These are phyloP conservation scores for Clamator glandarius DNA, from an alignment of 2,797 vertebrate genomes.

Conservation along the genomic window DNA sequence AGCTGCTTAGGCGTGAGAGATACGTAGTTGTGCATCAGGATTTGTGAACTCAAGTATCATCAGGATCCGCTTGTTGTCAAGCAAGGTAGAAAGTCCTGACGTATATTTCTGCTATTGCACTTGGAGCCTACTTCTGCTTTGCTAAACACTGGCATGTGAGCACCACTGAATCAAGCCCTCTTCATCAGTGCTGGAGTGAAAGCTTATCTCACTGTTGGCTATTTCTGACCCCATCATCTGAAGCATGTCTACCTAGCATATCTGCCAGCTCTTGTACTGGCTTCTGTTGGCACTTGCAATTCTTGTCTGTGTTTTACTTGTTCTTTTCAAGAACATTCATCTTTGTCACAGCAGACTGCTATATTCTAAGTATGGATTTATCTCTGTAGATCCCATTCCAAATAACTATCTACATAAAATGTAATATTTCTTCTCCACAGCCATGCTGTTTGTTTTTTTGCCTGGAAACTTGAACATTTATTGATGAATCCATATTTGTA, in stretches of 20 bases:
- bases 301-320: slow-evolving; percentile 33
- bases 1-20: background rate
- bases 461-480: slow-evolving; percentile 66
- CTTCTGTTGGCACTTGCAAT: background rate
- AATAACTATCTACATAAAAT: slow-evolving; percentile 69
- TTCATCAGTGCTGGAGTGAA: background rate
- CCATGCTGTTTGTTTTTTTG: slow-evolving; percentile 13
- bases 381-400: slow-evolving; percentile 60
- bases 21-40: background rate
- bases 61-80: background rate
- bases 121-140: background rate
- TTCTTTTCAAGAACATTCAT: slow-evolving; percentile 57
- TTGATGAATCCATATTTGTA: slow-evolving; percentile 70
- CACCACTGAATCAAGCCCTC: background rate
- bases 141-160: background rate
- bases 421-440: slow-evolving; percentile 55
- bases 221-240: background rate
- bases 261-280: background rate
- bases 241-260: background rate
- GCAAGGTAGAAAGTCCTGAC: background rate
- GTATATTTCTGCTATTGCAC: background rate
- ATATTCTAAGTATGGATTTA: slow-evolving; percentile 70
- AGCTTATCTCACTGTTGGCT: background rate
- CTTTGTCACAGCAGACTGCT: slow-evolving; percentile 60
- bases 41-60: background rate